These are phyloP conservation scores for Ceriagrion tenellum DNA, from an alignment of 2,888 invertebrate species.

Conservation along the genomic window DNA sequence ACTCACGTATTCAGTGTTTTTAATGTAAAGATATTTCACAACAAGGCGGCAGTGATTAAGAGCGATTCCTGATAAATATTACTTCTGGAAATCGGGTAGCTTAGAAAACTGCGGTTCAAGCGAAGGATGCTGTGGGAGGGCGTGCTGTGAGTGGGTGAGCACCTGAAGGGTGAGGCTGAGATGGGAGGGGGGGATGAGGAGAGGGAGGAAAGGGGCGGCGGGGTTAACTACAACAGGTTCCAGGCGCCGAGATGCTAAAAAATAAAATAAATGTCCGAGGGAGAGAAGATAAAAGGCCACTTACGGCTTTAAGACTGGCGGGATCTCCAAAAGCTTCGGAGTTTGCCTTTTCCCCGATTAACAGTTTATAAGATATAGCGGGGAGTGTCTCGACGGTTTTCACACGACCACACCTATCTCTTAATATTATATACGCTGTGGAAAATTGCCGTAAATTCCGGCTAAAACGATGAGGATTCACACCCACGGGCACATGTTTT, in stretches of 20 bases:
- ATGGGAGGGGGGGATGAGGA: background rate
- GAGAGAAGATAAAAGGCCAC: slow-evolving; percentile 37
- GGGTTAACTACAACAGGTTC: slow-evolving; percentile 47
- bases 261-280: slow-evolving; percentile 33
- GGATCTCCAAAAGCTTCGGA: background rate
- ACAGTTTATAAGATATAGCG: slow-evolving; percentile 19
- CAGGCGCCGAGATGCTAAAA: slow-evolving; percentile 44
- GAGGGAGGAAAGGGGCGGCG: background rate
- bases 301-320: background rate
- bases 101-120: too few relatives aligned
- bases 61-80: too few relatives aligned
- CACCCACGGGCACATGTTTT: background rate
- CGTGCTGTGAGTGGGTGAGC: background rate
- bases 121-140: background rate
- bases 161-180: background rate
- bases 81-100: too few relatives aligned
- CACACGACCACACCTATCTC: slow-evolving; percentile 22
- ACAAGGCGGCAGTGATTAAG: too few relatives aligned
- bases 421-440: slow-evolving; percentile 6
- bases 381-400: background rate
- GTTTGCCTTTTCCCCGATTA: slow-evolving; percentile 23
- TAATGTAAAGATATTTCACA: too few relatives aligned
- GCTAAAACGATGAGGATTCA: background rate
- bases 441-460: slow-evolving; percentile 19
- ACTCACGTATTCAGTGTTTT: too few relatives aligned